phyloP scores from a whole-genome alignment of 1,140 invertebrate genomes.

The Zaprionus vittiger region DNA sequence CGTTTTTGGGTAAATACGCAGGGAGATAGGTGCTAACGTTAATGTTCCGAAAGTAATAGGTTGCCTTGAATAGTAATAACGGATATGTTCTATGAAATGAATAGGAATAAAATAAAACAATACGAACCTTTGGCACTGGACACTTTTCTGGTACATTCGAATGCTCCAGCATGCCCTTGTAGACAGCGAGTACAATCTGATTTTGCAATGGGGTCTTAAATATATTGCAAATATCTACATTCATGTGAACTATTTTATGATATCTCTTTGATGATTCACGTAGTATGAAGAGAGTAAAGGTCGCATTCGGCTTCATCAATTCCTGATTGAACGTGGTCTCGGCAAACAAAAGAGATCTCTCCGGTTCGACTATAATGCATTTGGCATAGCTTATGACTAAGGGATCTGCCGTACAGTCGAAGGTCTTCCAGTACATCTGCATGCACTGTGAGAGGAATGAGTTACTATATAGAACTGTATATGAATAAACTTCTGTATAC shows the following conservation, averaged over 20 bases:
- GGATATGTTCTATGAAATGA: neutral
- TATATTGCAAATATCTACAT: constrained; percentile 48
- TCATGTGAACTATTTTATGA: constrained; percentile 48
- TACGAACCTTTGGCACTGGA: constrained; percentile 42
- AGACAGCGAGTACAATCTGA: constrained; percentile 27
- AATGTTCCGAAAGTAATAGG: constrained; percentile 43
- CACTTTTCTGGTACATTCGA: constrained; percentile 32
- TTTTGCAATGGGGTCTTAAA: constrained; percentile 22
- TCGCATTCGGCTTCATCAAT: constrained; percentile 35
- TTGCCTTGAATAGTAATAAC: constrained; percentile 36
- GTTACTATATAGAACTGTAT: neutral
- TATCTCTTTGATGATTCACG: neutral
- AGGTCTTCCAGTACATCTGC: constrained; percentile 39
- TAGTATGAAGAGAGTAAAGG: constrained; percentile 32
- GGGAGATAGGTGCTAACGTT: constrained; percentile 48
- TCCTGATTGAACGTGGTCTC: constrained; percentile 24
- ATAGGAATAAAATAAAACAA: neutral
- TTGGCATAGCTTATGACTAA: constrained; percentile 17
- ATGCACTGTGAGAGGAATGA: constrained; percentile 4
- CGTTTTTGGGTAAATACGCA: constrained; percentile 38
- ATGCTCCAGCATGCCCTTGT: constrained; percentile 29
- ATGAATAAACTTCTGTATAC: neutral
- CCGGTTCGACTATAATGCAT: constrained; percentile 39
- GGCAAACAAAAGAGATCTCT: constrained; percentile 25
- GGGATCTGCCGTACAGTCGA: constrained; percentile 23